These are phyloP conservation scores for Tortrix viridana DNA, from an alignment of 2,888 invertebrate species.

Conservation along the genomic window DNA sequence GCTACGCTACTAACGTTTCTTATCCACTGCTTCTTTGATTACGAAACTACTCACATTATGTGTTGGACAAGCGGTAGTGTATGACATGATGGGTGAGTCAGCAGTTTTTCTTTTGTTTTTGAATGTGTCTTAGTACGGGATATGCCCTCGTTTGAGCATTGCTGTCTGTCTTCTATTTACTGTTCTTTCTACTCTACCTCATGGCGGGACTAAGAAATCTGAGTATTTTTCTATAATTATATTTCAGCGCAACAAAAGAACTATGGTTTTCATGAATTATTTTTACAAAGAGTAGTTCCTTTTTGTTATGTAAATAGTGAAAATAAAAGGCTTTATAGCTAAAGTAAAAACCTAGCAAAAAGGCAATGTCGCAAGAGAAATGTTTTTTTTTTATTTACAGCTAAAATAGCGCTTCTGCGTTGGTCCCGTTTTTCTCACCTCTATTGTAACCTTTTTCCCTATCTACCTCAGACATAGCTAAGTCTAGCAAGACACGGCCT, in stretches of 20 bases:
- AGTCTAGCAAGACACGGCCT: no score
- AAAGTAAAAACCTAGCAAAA: no score
- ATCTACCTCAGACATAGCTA: no score
- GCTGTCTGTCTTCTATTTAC: conserved; percentile 66
- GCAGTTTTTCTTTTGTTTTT: conserved; percentile 19
- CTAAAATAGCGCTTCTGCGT: no score
- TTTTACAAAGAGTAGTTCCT: no score
- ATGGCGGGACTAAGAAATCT: conserved; percentile 47
- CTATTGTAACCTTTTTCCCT: no score
- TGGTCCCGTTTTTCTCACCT: no score
- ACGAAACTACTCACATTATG: not conserved
- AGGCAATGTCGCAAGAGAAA: no score
- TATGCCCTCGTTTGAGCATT: conserved; percentile 67
- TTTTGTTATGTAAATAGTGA: no score
- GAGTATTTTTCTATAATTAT: conserved; percentile 42
- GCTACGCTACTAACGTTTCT: conserved; percentile 39
- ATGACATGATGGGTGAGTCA: conserved; percentile 37
- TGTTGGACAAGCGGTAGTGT: conserved; percentile 37
- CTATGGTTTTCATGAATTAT: no score
- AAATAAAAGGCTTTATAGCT: no score
- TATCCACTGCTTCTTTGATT: conserved; percentile 51
- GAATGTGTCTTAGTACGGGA: conserved; percentile 47
- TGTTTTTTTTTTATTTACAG: no score
- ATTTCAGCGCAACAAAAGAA: conserved; percentile 27
- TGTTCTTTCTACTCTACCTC: conserved; percentile 51